Conservation (phyloP, 2,113 vertebrate species). For the Hippocampus zosterae region DNA sequence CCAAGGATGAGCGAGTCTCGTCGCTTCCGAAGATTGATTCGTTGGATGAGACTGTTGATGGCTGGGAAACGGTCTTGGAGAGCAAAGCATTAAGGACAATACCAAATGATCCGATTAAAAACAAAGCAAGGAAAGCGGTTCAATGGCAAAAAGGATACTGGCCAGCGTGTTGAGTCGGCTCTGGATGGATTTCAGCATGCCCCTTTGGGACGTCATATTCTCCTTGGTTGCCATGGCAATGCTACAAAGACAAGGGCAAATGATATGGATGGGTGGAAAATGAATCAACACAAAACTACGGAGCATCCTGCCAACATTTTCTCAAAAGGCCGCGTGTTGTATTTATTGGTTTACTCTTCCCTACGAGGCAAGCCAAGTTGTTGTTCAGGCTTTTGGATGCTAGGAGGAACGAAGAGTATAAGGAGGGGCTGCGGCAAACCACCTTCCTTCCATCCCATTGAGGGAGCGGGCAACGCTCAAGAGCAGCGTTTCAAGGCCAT, state of each 20-base stretch:
- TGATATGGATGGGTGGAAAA: not conserved
- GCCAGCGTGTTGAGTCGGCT: slow-evolving; percentile 97
- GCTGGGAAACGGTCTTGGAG: slow-evolving; percentile 89
- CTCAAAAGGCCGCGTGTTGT: no score
- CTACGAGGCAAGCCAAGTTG: not conserved
- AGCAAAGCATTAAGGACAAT: slow-evolving; percentile 52
- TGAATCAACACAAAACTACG: not conserved
- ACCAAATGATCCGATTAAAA: not conserved
- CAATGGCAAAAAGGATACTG: slow-evolving; percentile 86
- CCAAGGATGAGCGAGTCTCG: slow-evolving; percentile 93
- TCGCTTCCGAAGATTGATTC: slow-evolving; percentile 94
- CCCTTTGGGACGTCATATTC: slow-evolving; percentile 97
- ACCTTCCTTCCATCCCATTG: slow-evolving; percentile 18
- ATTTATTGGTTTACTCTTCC: not conserved
- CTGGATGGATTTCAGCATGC: slow-evolving; percentile 93
- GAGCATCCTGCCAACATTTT: not conserved
- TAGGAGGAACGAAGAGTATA: slow-evolving; percentile 12
- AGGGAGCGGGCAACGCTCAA: not conserved
- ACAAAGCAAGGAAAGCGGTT: not conserved
- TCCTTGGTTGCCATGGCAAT: slow-evolving; percentile 99
- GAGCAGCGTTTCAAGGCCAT: not conserved
- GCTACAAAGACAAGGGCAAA: slow-evolving; percentile 61
- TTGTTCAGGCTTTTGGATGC: not conserved
- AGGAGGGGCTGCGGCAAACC: not conserved
- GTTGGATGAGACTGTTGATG: slow-evolving; percentile 95